Percentiles rank a stretch among this genome's conserved stretches.
Evolutionary conservation across 2,888 invertebrate genomes (phyloP).

Genomic region (Hirtodrosophila alboralis): DNA sequence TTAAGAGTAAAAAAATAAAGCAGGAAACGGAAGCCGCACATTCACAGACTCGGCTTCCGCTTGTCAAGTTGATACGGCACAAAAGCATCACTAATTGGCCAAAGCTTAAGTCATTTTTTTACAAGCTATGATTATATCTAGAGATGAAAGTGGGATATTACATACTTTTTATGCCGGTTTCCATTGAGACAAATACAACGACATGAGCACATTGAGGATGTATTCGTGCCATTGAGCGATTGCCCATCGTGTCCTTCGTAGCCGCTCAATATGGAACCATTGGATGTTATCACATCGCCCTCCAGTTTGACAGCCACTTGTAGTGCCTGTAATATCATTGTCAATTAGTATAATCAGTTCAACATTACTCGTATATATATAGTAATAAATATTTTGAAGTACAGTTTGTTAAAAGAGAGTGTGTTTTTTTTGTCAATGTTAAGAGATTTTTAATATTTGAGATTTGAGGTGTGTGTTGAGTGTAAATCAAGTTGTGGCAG

Average conservation of each 20-base stretch:
- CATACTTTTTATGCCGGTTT: constrained; percentile 84
- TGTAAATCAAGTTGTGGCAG: constrained; percentile 42
- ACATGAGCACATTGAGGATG: constrained; percentile 84
- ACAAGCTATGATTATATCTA: constrained; percentile 6
- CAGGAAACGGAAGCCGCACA: constrained; percentile 23
- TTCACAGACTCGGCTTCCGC: neutral
- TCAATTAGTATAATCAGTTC: constrained; percentile 43
- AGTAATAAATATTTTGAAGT: constrained; percentile 5
- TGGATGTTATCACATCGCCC: constrained; percentile 98
- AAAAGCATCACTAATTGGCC: constrained; percentile 33
- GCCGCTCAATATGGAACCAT: constrained; percentile 94
- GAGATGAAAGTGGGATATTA: constrained; percentile 30
- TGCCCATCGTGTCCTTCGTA: constrained; percentile 84
- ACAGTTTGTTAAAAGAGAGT: constrained; percentile 43
- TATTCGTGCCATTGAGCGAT: constrained; percentile 82
- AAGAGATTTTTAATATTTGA: constrained; percentile 6
- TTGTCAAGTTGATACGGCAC: neutral
- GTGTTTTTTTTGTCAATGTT: constrained; percentile 33
- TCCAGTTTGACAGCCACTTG: constrained; percentile 97
- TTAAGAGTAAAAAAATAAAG: neutral
- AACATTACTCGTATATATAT: constrained; percentile 7
- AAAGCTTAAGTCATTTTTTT: constrained; percentile 15
- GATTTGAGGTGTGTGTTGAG: constrained; percentile 30
- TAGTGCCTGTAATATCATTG: constrained; percentile 88
- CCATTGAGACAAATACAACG: constrained; percentile 84